Base-by-base conservation (phyloP, 2,797 vertebrate genomes). In the Erpetoichthys calabaricus region DNA sequence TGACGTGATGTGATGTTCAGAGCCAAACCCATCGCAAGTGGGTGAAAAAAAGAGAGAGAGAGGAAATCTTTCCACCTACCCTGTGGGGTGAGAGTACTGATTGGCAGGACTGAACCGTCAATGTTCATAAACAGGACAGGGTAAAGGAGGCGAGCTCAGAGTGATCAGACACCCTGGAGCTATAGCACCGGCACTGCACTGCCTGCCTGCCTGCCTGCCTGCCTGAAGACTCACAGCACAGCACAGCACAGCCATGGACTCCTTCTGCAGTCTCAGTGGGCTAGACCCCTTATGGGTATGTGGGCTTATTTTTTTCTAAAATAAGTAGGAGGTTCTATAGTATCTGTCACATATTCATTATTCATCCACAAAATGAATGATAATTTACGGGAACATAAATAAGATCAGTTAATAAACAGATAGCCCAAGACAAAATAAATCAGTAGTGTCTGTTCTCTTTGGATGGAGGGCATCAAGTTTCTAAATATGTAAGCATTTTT, bases 191-290 rank as follows among this genome's bases (percentile, higher is more conserved):
- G n/a, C 7, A 51, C 57, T 10, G 47, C 49, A 54, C 44, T 41
- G 25, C n/a, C 10, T 46, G 41, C n/a, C 46, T 42, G 3, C 42
- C 47, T 46, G 46, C 56, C 60, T 52, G 57, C 54, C 62, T 53
- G 62, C 43, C 67, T 64, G 65, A 73, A 64, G 65, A 70, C 7
- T 51, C 47, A 43, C 53, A 50, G 10, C 43, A 45, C 49, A 56
- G 55, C 50, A 58, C 45, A n/a, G 44, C 58, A 63, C 67, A 68
- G 76, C 76, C 79, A 88, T 88, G 86, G 86, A 88, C 76, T 80
- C 78, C 74, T 83, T 87, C 63, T 88, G 86, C 76, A 79, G 80
- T 79, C 76, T 85, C 58, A 87, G 82, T 66, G 86, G 86, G 70
- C 80, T 88, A 78, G 86, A 88, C 74, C 82, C 85, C 65, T 75